phyloP scores from a whole-genome alignment of 2,113 vertebrate genomes.

The Cryptotis parvus region DNA sequence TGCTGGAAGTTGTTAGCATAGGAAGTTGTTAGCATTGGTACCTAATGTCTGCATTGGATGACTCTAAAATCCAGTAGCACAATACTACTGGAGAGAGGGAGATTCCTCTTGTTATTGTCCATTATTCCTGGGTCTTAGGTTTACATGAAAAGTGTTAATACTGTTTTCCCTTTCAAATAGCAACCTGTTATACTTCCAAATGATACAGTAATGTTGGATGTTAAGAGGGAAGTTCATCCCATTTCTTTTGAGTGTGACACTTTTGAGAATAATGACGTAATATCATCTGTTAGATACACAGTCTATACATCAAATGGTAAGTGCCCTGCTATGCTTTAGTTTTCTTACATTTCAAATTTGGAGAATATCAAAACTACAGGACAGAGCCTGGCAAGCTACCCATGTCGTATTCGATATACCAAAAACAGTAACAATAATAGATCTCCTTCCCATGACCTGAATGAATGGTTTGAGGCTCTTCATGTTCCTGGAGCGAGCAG shows the following conservation, averaged over 20 bases:
- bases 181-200: constrained; percentile 75
- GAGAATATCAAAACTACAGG: too few relatives aligned
- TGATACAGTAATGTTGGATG: constrained; percentile 80
- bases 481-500: too few relatives aligned
- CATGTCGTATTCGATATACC: too few relatives aligned
- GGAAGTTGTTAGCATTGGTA: not conserved
- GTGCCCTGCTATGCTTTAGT: constrained; percentile 62
- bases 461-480: too few relatives aligned
- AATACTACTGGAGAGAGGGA: not conserved
- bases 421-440: too few relatives aligned
- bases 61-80: not conserved
- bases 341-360: too few relatives aligned
- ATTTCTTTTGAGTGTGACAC: constrained; percentile 81
- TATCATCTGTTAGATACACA: constrained; percentile 84
- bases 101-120: constrained; percentile 29
- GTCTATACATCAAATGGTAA: constrained; percentile 80
- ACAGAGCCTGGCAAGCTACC: too few relatives aligned
- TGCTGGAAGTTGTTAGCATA: not conserved
- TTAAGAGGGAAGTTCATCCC: constrained; percentile 66
- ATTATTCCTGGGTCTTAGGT: constrained; percentile 36
- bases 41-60: constrained; percentile 1
- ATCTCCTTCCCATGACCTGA: too few relatives aligned
- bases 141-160: constrained; percentile 49
- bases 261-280: constrained; percentile 73
- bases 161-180: constrained; percentile 68